Evolutionary conservation across 2,888 invertebrate species (phyloP).

Genomic region (Altica lythri): DNA sequence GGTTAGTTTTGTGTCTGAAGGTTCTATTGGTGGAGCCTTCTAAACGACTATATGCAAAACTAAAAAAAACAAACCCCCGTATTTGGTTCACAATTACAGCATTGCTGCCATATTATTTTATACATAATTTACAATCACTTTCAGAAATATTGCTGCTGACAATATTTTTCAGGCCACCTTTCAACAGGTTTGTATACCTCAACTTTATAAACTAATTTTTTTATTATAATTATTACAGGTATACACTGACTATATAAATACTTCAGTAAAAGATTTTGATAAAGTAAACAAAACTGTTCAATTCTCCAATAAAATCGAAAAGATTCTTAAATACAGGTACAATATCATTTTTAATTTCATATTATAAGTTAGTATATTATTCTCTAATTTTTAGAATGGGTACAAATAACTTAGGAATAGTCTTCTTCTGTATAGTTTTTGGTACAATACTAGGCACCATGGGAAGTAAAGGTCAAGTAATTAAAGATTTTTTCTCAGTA

Average conservation of each 20-base stretch:
- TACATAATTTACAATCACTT: too few relatives aligned
- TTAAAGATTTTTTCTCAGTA: conserved; percentile 84
- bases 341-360: background rate
- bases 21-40: too few relatives aligned
- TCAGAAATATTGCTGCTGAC: conserved; percentile 89
- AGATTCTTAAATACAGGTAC: conserved; percentile 15
- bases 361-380: background rate
- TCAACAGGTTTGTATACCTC: conserved; percentile 65
- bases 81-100: too few relatives aligned
- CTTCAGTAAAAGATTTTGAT: background rate
- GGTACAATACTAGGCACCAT: conserved; percentile 86
- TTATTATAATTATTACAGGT: conserved; percentile 57
- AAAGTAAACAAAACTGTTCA: conserved; percentile 1
- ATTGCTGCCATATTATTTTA: too few relatives aligned
- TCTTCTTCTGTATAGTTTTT: conserved; percentile 88
- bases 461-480: conserved; percentile 78
- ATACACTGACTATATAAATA: conserved; percentile 69
- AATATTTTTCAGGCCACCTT: conserved; percentile 90
- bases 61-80: too few relatives aligned
- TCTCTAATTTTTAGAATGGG: conserved; percentile 70
- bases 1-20: too few relatives aligned
- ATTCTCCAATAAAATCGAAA: background rate
- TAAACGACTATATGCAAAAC: too few relatives aligned
- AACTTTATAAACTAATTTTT: background rate
- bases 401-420: conserved; percentile 84